Base-by-base conservation (phyloP, 2,113 vertebrate genomes). In the Erpornis zantholeuca region DNA sequence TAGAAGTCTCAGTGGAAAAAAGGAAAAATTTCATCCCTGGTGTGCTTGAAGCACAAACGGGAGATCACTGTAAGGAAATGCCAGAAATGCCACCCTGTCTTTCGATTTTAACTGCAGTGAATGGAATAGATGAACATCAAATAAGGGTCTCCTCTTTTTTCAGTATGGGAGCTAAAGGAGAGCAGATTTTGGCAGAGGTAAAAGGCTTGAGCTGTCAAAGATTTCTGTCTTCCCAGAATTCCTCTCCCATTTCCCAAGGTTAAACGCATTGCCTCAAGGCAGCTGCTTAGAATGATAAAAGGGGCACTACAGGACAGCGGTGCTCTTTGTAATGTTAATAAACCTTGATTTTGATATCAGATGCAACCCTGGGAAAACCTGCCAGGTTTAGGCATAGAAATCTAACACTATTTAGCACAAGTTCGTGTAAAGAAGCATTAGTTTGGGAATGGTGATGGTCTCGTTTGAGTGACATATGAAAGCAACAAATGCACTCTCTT, bases 321-420 rank as follows among this genome's bases (percentile, higher is more conserved):
- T 94, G 97, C 96, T 97, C 98, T 98, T 98, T 98, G 98, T 98
- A 98, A 98, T 98, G 98, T 97, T 98, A 98, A 98, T 98, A 98
- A 98, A 97, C 94, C 96, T 96, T 97, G 97, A 98, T 98, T 98
- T 98, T 98, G 93, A 97, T 98, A 98, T 97, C 96, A 97, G 96
- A 97, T 97, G 96, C 96, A 98, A 95, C 97, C 97, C 97, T 96
- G 95, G 98, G 97, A 97, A 98, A 98, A 97, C 97, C 96, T 97
- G 97, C 86, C 95, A 94, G 91, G 96, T 97, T 95, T 71, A 92
- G 82, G 89, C 81, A 95, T 77, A 94, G 95, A 90, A 97, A 96
- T 96, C 95, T 97, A 98, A 97, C 96, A 96, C 90, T 95, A 89
- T 97, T 97, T 98, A 98, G 87, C 94, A 90, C 69, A 97, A 85